These are phyloP conservation scores for Euura lappo DNA, from an alignment of 1,140 invertebrate genomes.

Conservation along the genomic window DNA sequence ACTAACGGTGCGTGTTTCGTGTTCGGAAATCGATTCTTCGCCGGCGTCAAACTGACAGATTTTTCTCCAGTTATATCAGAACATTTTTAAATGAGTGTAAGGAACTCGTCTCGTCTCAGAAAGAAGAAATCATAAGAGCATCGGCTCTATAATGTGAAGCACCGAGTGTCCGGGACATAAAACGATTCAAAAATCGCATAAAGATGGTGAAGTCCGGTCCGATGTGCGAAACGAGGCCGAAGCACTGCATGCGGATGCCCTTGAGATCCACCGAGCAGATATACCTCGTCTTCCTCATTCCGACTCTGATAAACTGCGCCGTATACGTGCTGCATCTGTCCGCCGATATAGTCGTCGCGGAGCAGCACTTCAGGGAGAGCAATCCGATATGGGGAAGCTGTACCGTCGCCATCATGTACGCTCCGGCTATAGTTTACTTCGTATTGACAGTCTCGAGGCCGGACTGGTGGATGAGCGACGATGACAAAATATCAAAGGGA, in stretches of 20 bases:
- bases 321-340: constrained; percentile 59
- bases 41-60: neutral
- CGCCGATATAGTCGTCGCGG: constrained; percentile 56
- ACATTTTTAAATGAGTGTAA: neutral
- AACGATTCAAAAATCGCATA: neutral
- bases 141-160: no score
- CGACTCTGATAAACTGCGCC: constrained; percentile 50
- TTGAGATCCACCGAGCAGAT: constrained; percentile 62
- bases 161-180: no score
- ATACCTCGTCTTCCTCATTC: constrained; percentile 57
- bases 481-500: constrained; percentile 47
- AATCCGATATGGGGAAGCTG: constrained; percentile 58
- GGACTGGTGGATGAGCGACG: constrained; percentile 60
- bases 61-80: neutral
- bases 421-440: constrained; percentile 62
- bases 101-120: neutral
- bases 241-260: constrained; percentile 44
- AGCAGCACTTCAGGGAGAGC: constrained; percentile 57
- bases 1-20: neutral
- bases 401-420: constrained; percentile 61
- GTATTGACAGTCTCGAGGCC: constrained; percentile 65
- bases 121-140: neutral
- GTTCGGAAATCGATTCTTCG: neutral
- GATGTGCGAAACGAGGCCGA: constrained; percentile 40
- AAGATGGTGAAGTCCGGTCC: constrained; percentile 35